phyloP scores from a whole-genome alignment of 2,888 invertebrate genomes.

The Dastarcus helophoroides region DNA sequence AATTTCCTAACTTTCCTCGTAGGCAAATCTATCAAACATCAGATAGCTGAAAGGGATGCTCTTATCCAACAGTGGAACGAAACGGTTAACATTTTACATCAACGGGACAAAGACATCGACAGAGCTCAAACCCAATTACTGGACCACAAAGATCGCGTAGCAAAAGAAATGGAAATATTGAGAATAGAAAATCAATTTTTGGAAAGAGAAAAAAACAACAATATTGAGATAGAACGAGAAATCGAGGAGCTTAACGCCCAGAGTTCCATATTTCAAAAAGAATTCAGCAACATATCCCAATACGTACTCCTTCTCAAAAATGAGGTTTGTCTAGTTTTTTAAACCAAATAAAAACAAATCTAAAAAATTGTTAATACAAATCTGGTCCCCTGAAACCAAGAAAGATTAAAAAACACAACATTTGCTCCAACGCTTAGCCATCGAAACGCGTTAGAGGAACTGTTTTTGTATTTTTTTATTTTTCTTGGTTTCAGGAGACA shows the following conservation, averaged over 20 bases:
- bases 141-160: constrained; percentile 21
- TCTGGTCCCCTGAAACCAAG: no score
- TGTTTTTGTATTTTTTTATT: no score
- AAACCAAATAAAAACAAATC: no score
- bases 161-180: constrained; percentile 41
- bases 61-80: constrained; percentile 63
- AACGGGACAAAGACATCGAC: constrained; percentile 56
- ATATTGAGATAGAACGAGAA: constrained; percentile 38
- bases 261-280: constrained; percentile 33
- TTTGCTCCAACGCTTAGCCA: no score
- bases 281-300: constrained; percentile 28
- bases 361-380: no score
- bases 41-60: constrained; percentile 53
- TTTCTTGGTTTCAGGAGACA: no score
- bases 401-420: no score
- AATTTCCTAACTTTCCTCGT: constrained; percentile 8
- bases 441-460: no score
- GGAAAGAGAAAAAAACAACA: constrained; percentile 47
- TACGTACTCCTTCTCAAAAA: constrained; percentile 31
- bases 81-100: constrained; percentile 56
- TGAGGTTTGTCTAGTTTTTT: constrained; percentile 33
- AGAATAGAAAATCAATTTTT: constrained; percentile 51
- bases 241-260: constrained; percentile 35
- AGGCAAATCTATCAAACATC: constrained; percentile 36
- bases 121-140: constrained; percentile 31